Evolutionary conservation across 2,797 vertebrate genomes (phyloP).

Genomic region (Enteromius radiatus): DNA sequence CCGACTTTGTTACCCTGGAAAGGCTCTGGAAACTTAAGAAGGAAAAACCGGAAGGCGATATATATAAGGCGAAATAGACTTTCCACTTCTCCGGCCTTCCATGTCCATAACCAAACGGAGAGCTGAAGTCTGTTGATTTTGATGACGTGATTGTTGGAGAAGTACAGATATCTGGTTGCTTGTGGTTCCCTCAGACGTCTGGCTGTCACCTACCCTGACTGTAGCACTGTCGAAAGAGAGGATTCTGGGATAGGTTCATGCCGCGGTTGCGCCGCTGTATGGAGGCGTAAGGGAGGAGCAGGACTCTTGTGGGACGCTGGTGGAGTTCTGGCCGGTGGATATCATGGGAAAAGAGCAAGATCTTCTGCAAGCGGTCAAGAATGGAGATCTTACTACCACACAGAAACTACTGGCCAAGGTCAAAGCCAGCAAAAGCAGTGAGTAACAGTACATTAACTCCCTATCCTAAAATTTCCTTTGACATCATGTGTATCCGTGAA

Average conservation of each 20-base stretch:
- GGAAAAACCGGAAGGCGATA: constrained; percentile 52
- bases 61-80: constrained; percentile 38
- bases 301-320: constrained; percentile 31
- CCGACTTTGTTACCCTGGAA: constrained; percentile 33
- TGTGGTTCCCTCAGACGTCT: constrained; percentile 36
- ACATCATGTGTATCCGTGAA: background rate
- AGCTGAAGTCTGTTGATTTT: constrained; percentile 3
- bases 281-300: constrained; percentile 64
- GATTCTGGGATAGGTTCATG: constrained; percentile 56
- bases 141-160: constrained; percentile 32
- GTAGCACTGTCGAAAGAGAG: constrained; percentile 41
- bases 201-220: constrained; percentile 23
- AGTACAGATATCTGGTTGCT: background rate
- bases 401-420: constrained; percentile 78
- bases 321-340: constrained; percentile 32
- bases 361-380: constrained; percentile 81
- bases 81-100: constrained; percentile 24
- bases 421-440: constrained; percentile 75
- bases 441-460: constrained; percentile 58
- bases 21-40: constrained; percentile 35
- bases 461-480: background rate
- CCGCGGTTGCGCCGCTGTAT: constrained; percentile 58
- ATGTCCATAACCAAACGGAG: background rate
- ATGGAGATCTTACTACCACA: constrained; percentile 73
- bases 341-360: constrained; percentile 83